Evolutionary conservation across 2,888 invertebrate species (phyloP), one percentile per base, ranked within the genome.

Genomic region (Lasioglossum villosulum): DNA sequence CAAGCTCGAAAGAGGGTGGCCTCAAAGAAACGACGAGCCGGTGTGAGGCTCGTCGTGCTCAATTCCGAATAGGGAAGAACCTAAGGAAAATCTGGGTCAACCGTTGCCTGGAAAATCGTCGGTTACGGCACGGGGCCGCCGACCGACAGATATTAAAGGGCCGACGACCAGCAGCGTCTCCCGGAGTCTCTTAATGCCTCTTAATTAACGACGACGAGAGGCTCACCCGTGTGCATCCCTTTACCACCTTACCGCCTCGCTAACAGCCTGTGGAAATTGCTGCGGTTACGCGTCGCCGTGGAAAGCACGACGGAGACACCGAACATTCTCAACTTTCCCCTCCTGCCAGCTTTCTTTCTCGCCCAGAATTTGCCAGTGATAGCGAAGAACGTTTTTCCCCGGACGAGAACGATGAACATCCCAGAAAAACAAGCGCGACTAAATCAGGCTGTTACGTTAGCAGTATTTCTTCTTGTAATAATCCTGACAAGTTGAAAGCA

Each of bases 131-230:
- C 82, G 87, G n/a, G 56, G 83, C 86, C 87, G 81, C 52, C 80
- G 84, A 82, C 83, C 85, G 89, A 86, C 84, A 89, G 88, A 91
- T 89, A 92, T 89, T 88, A 91, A 91, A 89, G 87, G 88, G 85
- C 82, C 87, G 83, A 86, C 87, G 84, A 89, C 78, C 74, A n/a
- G 77, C 70, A 39, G 77, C 87, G 86, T 90, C 88, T 87, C 88
- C 88, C 77, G 63, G 87, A 92, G 87, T 87, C 91, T 88, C 91
- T 91, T 91, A 91, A 89, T 89, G 87, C 84, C 89, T 88, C 91
- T 92, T 92, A 92, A 91, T 92, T 92, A 92, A 92, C 89, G 90
- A 83, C 87, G 87, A 90, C 84, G 87, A 87, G 84, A 88, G 88
- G 78, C 73, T 83, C 75, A 72, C 77, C 71, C 81, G 73, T 86